Percentiles rank a stretch among this genome's conserved stretches.
Evolutionary conservation across 2,113 vertebrate species (phyloP).

Genomic region (Callocephalon fimbriatum): DNA sequence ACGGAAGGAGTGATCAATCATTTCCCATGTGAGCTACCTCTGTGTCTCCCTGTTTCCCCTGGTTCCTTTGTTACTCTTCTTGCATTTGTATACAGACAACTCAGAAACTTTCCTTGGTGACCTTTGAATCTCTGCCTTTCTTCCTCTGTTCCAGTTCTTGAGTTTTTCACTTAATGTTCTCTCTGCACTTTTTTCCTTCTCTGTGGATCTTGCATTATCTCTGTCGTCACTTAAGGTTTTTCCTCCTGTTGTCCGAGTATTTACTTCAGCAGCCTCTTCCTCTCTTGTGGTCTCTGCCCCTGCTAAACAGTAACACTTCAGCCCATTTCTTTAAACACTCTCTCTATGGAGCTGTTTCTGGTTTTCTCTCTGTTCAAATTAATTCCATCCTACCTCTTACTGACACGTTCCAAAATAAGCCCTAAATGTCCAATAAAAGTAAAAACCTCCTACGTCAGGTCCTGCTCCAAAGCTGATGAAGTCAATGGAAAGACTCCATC

Average conservation of each 20-base stretch:
- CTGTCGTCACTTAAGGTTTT: constrained; percentile 25
- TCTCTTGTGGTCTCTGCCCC: background rate
- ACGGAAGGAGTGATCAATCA: background rate
- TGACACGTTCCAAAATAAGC: constrained; percentile 47
- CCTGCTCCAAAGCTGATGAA: constrained; percentile 10
- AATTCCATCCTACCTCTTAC: constrained; percentile 58
- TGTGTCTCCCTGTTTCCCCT: constrained; percentile 11
- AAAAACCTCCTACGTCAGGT: background rate
- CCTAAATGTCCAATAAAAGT: constrained; percentile 41
- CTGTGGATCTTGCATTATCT: constrained; percentile 1
- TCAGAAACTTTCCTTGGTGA: constrained; percentile 63
- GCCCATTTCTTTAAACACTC: constrained; percentile 26
- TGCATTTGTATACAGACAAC: constrained; percentile 60
- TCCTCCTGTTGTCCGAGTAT: constrained; percentile 25
- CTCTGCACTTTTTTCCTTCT: constrained; percentile 18
- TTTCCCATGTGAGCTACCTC: constrained; percentile 8
- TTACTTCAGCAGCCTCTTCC: constrained; percentile 42
- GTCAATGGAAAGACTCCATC: constrained; percentile 47
- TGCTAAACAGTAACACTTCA: background rate
- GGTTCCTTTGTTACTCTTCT: constrained; percentile 23
- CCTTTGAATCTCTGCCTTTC: constrained; percentile 57
- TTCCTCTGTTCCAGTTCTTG: constrained; percentile 66
- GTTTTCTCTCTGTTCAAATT: constrained; percentile 44
- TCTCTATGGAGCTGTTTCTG: background rate
- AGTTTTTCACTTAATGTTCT: constrained; percentile 62